Evolutionary conservation across 2,888 invertebrate genomes (phyloP), one percentile per base, ranked within the genome.

Genomic region (Sicus ferrugineus): DNA sequence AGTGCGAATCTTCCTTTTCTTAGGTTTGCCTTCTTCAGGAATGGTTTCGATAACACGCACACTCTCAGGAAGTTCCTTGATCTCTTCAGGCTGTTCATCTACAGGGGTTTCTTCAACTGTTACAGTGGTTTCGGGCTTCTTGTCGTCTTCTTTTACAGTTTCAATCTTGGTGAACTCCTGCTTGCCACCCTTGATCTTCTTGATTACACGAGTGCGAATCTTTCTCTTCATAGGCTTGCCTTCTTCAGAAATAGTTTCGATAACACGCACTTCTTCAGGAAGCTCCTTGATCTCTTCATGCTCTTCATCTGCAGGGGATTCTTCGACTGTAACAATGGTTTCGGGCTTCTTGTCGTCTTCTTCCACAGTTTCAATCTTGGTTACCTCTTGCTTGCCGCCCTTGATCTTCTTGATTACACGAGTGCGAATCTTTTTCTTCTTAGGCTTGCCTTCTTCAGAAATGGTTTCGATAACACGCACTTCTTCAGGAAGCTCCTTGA

Each of bases 121-220:
- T 0, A 75, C 75, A 7, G 75, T 75, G 4, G 74, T 67, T 68
- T 73, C 70, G 3, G 71, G 71, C 42, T 69, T 69, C 19, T 72
- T 75, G 30, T 73, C 74, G 7, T 76, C 76, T 68, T 76, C 76
- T 67, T 76, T 74, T 23, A 75, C 73, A 16, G 73, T 75, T 70
- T 75, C 73, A 54, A 75, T 76, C 68, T 73, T 76, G 6, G 76
- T 76, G 26, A 76, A 74, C 70, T 76, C 74, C 71, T 76, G 76
- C 30, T 75, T 76, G 61, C 64, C 73, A 26, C 76, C 76, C 73
- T 74, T 76, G 11, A 75, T 54, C 70, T 73, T 76, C 52, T 75
- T 75, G 59, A 75, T 74, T 0, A 75, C 70, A 9, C 74, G 73
- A 16, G 75, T 75, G n/a, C 75, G 73, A 21, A 74, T 74, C 70